Evolutionary conservation across 2,797 vertebrate species (phyloP), one percentile per base, ranked within the genome.

Genomic region (Tympanoctomys barrerae): DNA sequence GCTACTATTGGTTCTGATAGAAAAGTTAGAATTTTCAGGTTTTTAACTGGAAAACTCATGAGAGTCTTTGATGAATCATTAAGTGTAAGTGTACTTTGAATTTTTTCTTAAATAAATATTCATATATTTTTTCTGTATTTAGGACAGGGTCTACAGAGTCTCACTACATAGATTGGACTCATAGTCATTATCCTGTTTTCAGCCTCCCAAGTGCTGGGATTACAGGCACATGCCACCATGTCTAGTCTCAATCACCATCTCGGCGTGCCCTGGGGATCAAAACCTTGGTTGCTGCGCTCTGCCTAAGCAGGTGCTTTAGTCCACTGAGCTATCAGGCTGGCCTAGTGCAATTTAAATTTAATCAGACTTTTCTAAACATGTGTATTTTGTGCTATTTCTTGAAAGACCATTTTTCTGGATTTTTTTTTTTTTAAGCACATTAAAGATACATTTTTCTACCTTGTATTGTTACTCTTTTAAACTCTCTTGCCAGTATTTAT

Each of bases 11-110:
- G 99, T 2, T 98, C 99, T 1, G 99, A 99, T 97, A 99, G 99
- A 98, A 99, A 99, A 99, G 99, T 99, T 89, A 97, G 99, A 96
- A 99, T 99, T 98, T 99, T 99, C 98, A 99, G 99, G 9, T 99
- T 99, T 98, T 98, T 99, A 71, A 99, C 99, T 0, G 99, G 99
- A 93, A 99, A 99, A 97, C 99, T 99, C 87, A 99, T 99, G 99
- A 98, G 99, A 96, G 99, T 99, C 90, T 99, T 99, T 33, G 99
- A 99, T 79, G 99, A 99, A 96, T 99, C 99, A 1, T 97, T 99
- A 90, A 99, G 99, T 86, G 99, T 99, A 98, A 99, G 99, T 99
- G 62, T 49, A 82, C n/a, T 97, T 59, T 96, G 93, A 89, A 90
- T 97, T 87, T 84, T 49, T 49, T 49, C 11, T 42, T 42, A 42